phyloP scores from a whole-genome alignment of 2,113 vertebrate genomes.

The Oreochromis spilurus region DNA sequence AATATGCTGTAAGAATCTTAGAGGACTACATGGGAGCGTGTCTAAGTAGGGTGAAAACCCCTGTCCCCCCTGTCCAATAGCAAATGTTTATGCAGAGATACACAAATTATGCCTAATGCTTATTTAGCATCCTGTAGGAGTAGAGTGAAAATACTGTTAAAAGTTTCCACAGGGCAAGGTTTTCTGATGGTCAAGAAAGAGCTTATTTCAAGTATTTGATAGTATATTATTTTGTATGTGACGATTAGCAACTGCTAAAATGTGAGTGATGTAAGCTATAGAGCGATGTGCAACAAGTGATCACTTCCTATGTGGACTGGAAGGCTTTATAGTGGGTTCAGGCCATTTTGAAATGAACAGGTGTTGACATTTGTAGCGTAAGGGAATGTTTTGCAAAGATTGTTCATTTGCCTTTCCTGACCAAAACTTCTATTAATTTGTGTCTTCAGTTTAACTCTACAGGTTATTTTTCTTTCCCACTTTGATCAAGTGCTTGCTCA shows the following conservation, averaged over 20 bases:
- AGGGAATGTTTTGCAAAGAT: not conserved
- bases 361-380: not conserved
- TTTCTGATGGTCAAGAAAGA: not conserved
- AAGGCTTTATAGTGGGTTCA: fast-evolving
- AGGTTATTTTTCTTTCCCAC: not conserved
- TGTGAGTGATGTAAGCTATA: not conserved
- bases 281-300: not conserved
- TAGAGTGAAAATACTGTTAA: not conserved
- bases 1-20: not conserved
- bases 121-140: not conserved
- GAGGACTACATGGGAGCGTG: not conserved
- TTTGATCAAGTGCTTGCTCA: not conserved
- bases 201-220: not conserved
- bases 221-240: not conserved
- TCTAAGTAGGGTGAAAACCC: not conserved
- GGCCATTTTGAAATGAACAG: fast-evolving
- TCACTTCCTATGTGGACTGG: not conserved
- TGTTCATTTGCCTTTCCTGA: not conserved
- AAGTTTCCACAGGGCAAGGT: not conserved
- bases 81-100: not conserved
- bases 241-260: not conserved
- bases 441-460: not conserved
- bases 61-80: not conserved
- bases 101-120: not conserved
- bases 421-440: not conserved